Percentiles rank a stretch among this genome's conserved stretches.
phyloP scores from a whole-genome alignment of 2,888 invertebrate species.

The Drosophila eohydei region DNA sequence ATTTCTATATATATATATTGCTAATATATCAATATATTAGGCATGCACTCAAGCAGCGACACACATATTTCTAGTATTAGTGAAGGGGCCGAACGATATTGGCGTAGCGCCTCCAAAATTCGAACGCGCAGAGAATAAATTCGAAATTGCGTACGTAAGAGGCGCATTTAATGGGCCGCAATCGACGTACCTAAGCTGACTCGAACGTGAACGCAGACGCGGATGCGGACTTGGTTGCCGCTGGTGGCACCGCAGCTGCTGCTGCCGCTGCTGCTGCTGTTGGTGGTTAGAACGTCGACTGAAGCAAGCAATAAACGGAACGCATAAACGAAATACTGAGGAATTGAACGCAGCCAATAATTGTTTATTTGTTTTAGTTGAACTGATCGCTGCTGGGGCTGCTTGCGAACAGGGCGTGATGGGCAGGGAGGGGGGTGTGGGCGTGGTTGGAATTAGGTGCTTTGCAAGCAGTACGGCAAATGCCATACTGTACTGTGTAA shows the following conservation, averaged over 20 bases:
- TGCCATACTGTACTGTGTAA: constrained; percentile 38
- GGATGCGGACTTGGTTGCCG: constrained; percentile 15
- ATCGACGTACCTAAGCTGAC: constrained; percentile 53
- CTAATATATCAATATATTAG: background rate
- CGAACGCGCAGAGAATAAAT: constrained; percentile 60
- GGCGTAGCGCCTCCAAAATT: constrained; percentile 26
- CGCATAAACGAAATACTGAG: constrained; percentile 55
- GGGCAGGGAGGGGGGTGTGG: background rate
- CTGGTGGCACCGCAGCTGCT: constrained; percentile 1
- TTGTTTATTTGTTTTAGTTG: constrained; percentile 68
- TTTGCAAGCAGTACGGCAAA: constrained; percentile 46
- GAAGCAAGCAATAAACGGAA: constrained; percentile 55
- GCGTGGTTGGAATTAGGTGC: constrained; percentile 45
- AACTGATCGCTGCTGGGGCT: constrained; percentile 25
- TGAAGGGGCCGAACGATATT: background rate
- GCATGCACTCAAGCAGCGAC: background rate
- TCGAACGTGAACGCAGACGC: constrained; percentile 8
- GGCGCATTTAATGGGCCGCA: constrained; percentile 59
- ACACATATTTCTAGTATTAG: background rate
- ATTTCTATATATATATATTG: background rate
- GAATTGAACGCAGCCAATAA: constrained; percentile 65
- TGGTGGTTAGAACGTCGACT: constrained; percentile 16
- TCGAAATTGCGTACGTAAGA: constrained; percentile 56
- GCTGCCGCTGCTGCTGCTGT: constrained; percentile 4
- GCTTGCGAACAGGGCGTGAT: background rate